These are phyloP conservation scores for Drosophila greeni DNA, from an alignment of 2,888 invertebrate species.

Conservation along the genomic window DNA sequence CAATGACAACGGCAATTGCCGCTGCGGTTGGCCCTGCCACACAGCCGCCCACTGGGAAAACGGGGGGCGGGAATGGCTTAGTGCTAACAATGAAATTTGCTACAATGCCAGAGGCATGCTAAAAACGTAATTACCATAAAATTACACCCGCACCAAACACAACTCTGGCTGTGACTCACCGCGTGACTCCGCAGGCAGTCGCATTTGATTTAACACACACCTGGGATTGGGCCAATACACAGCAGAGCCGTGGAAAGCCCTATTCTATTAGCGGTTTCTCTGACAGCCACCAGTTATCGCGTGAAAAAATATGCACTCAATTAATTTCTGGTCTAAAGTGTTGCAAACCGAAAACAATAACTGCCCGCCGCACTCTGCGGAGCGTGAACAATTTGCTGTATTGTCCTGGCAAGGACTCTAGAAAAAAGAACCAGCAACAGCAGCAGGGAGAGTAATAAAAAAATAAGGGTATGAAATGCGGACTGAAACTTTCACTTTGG, in stretches of 20 bases:
- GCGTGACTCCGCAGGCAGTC: constrained; percentile 8
- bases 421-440: neutral
- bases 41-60: constrained; percentile 14
- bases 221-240: constrained; percentile 21
- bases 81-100: constrained; percentile 63
- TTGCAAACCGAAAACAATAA: constrained; percentile 37
- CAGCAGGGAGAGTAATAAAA: neutral
- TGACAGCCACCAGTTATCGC: constrained; percentile 21
- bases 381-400: constrained; percentile 31
- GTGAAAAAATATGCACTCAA: constrained; percentile 59
- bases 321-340: constrained; percentile 57
- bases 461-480: constrained; percentile 25
- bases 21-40: constrained; percentile 54
- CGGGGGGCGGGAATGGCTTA: constrained; percentile 39
- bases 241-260: neutral
- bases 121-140: constrained; percentile 65
- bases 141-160: constrained; percentile 34
- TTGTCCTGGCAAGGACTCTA: constrained; percentile 20
- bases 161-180: constrained; percentile 1
- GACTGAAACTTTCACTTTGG: constrained; percentile 43
- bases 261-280: constrained; percentile 22
- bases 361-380: constrained; percentile 11
- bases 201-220: constrained; percentile 26
- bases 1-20: constrained; percentile 58
- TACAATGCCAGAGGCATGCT: constrained; percentile 60